Conservation (phyloP, 2,797 vertebrate species). For the Argentina silus region DNA sequence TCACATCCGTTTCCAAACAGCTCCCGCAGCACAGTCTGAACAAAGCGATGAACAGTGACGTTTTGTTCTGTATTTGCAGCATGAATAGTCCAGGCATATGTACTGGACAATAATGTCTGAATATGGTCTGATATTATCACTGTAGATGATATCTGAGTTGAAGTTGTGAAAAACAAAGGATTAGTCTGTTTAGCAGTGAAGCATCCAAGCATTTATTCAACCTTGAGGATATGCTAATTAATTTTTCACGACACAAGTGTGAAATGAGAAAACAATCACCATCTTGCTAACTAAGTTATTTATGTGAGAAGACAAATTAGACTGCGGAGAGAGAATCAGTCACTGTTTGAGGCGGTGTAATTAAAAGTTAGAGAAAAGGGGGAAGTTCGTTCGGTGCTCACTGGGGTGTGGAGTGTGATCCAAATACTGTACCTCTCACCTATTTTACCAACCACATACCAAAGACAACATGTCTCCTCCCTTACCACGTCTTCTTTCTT, state of each 20-base stretch:
- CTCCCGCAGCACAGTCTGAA: too few relatives aligned
- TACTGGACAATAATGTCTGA: background rate
- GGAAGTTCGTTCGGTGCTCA: conserved; percentile 29
- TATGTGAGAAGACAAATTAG: conserved; percentile 32
- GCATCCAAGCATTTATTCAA: conserved; percentile 12
- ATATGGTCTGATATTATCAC: background rate
- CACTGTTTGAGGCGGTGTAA: conserved; percentile 32
- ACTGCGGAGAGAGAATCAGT: conserved; percentile 25
- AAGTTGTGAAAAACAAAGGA: background rate
- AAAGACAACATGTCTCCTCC: too few relatives aligned
- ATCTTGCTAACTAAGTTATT: conserved; percentile 19
- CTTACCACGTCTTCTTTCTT: too few relatives aligned
- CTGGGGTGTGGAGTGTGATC: conserved; percentile 9
- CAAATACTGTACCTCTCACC: too few relatives aligned
- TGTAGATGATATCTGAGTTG: background rate
- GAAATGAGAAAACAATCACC: conserved; percentile 2
- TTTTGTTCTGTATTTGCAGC: too few relatives aligned
- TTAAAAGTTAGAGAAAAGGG: conserved; percentile 30
- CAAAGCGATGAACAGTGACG: too few relatives aligned
- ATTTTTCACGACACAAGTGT: background rate
- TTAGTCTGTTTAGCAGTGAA: background rate
- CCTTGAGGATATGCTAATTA: conserved; percentile 16
- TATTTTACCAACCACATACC: too few relatives aligned
- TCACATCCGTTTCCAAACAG: background rate
- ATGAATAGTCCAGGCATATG: too few relatives aligned